These are phyloP conservation scores for Eclectus roratus DNA, from an alignment of 2,113 vertebrate genomes.

Conservation along the genomic window DNA sequence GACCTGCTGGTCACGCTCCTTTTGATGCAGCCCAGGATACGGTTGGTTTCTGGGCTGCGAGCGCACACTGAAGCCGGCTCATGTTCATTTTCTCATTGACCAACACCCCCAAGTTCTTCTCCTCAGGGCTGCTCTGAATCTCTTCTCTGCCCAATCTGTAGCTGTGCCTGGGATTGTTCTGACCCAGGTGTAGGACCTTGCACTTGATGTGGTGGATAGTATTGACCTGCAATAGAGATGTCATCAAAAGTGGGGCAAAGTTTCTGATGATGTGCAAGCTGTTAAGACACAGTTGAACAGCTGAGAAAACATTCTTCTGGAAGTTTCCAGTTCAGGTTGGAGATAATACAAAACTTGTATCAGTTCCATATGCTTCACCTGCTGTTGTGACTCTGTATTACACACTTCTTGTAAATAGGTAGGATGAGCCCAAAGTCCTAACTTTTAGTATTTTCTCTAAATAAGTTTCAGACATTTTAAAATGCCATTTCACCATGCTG, in stretches of 20 bases:
- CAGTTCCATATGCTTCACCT: neutral
- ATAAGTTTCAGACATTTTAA: neutral
- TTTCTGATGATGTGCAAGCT: neutral
- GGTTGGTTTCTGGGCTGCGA: too few species aligned
- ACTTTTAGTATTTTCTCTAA: neutral
- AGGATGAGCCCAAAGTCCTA: neutral
- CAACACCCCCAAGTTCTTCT: too few species aligned
- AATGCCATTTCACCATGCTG: neutral
- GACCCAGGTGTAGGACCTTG: too few species aligned
- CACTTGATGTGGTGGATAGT: too few species aligned
- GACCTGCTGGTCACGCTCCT: too few species aligned
- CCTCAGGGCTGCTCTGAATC: too few species aligned
- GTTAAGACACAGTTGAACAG: neutral
- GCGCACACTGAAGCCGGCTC: too few species aligned
- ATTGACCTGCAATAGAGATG: neutral
- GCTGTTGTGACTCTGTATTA: neutral
- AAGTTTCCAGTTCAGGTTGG: neutral
- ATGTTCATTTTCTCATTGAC: too few species aligned
- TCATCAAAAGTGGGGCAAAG: neutral
- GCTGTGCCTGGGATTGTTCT: too few species aligned
- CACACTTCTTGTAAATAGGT: rapidly evolving
- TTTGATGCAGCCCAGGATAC: too few species aligned
- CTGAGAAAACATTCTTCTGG: neutral
- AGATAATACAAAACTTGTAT: neutral
- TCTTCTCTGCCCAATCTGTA: too few species aligned